Conservation (phyloP, 1,140 invertebrate genomes). For the Lethocerus indicus region DNA sequence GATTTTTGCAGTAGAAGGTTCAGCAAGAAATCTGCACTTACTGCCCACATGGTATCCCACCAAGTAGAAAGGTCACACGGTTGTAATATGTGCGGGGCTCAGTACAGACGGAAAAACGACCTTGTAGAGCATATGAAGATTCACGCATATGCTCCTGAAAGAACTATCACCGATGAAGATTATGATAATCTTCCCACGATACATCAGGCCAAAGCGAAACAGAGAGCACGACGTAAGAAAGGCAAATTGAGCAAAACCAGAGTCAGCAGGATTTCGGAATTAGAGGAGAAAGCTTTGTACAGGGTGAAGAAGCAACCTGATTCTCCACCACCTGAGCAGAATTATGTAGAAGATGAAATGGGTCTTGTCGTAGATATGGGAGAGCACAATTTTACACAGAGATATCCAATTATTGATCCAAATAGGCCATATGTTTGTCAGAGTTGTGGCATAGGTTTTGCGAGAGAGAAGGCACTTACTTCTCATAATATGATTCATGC, state of each 20-base stretch:
- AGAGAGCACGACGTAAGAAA: constrained; percentile 1
- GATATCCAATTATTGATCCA: constrained; percentile 47
- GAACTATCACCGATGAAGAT: constrained; percentile 10
- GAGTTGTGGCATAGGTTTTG: constrained; percentile 59
- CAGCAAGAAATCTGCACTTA: constrained; percentile 60
- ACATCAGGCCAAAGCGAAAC: constrained; percentile 7
- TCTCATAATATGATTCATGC: constrained; percentile 41
- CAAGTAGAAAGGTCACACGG: constrained; percentile 58
- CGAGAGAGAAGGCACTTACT: constrained; percentile 57
- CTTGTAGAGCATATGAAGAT: constrained; percentile 66
- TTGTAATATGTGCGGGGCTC: constrained; percentile 59
- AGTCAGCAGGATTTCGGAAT: too few relatives aligned
- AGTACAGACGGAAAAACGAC: constrained; percentile 57
- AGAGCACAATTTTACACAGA: too few relatives aligned
- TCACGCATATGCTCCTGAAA: constrained; percentile 39
- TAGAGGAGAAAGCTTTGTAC: too few relatives aligned
- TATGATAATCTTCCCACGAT: constrained; percentile 1
- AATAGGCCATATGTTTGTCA: constrained; percentile 63
- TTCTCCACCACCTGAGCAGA: too few relatives aligned
- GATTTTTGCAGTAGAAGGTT: constrained; percentile 69
- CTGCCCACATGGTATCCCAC: constrained; percentile 71
- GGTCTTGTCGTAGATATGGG: too few relatives aligned
- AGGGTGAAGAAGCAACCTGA: too few relatives aligned
- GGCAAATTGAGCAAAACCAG: neutral
- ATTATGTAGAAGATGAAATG: too few relatives aligned